Conservation (phyloP, 1,140 invertebrate genomes). For the Drosophila takahashii region DNA sequence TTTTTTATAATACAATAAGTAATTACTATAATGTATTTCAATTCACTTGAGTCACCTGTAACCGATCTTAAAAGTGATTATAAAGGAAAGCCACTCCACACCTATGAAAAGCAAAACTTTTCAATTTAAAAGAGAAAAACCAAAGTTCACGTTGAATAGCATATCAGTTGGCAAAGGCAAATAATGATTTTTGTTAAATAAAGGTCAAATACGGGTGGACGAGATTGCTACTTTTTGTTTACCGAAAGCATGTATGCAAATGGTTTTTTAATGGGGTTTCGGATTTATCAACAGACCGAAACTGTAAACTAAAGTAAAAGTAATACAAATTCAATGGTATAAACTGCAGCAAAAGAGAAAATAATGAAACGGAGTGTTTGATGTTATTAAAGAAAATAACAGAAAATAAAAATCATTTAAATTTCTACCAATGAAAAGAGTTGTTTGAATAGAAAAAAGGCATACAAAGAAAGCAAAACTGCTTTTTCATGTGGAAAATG, state of each 20-base stretch:
- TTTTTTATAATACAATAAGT: too few species aligned
- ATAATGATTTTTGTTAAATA: constrained; percentile 9
- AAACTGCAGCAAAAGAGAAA: background rate
- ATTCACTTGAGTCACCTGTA: too few species aligned
- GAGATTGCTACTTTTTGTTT: background rate
- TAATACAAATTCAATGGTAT: background rate
- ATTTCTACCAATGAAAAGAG: background rate
- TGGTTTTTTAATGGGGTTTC: constrained; percentile 4
- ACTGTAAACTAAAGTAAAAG: background rate
- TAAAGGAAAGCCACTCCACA: too few species aligned
- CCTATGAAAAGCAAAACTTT: background rate
- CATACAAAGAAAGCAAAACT: background rate
- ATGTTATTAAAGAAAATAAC: background rate
- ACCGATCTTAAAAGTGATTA: too few species aligned
- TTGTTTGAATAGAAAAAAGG: background rate
- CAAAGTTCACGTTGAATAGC: background rate
- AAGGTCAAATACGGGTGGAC: background rate
- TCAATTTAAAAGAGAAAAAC: background rate
- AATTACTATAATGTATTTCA: too few species aligned
- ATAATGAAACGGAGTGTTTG: background rate
- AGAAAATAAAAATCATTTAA: background rate
- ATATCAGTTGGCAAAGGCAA: constrained; percentile 13
- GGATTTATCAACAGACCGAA: constrained; percentile 11
- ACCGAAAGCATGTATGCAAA: background rate
- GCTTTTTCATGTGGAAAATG: background rate